Evolutionary conservation across 2,888 invertebrate genomes (phyloP).

Genomic region (Alloscopus bannaensis): DNA sequence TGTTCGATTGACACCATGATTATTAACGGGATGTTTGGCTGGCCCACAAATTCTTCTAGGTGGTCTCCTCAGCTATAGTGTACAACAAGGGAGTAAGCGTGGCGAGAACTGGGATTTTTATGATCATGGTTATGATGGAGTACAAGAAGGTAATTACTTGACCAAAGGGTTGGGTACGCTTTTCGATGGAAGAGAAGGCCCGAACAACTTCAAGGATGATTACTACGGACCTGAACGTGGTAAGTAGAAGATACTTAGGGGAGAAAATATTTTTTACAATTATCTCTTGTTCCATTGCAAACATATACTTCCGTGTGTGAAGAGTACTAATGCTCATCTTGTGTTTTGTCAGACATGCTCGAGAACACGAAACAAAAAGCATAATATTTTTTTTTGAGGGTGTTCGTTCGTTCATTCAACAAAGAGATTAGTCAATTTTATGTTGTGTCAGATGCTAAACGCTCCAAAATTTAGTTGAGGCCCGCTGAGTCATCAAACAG

Average conservation of each 20-base stretch:
- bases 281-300: too few species aligned
- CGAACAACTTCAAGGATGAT: conserved; percentile 83
- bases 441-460: neutral
- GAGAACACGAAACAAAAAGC: too few species aligned
- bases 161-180: conserved; percentile 81
- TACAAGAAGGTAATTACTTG: conserved; percentile 80
- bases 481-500: too few species aligned
- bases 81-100: conserved; percentile 92
- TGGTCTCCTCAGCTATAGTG: conserved; percentile 89
- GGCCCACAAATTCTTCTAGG: conserved; percentile 78
- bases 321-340: too few species aligned
- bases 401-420: neutral
- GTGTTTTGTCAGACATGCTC: too few species aligned
- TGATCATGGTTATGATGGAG: conserved; percentile 90
- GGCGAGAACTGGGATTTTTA: conserved; percentile 88
- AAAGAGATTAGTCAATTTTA: conserved; percentile 5
- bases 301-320: too few species aligned
- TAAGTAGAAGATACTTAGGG: conserved; percentile 70
- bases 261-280: neutral
- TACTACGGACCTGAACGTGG: conserved; percentile 80
- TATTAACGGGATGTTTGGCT: conserved; percentile 32
- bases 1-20: conserved; percentile 34
- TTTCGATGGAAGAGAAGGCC: conserved; percentile 87
- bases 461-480: too few species aligned
- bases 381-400: neutral